Conservation (phyloP, 2,888 invertebrate species). For the Tetranychus truncatus region DNA sequence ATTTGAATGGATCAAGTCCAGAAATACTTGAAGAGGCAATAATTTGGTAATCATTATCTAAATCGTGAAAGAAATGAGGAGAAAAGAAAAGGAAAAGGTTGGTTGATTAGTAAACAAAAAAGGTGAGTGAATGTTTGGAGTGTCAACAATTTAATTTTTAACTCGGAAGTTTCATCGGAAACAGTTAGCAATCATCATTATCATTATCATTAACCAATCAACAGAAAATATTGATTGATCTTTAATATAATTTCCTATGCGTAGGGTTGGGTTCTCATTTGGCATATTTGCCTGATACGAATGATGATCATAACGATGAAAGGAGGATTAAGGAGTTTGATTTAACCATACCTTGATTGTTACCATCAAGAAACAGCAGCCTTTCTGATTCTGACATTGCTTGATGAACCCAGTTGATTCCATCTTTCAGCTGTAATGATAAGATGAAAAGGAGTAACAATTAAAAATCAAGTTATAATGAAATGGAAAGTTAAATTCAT, state of each 20-base stretch:
- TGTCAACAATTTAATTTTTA: neutral
- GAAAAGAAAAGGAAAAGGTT: neutral
- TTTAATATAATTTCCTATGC: neutral
- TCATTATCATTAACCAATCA: no score
- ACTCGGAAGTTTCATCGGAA: neutral
- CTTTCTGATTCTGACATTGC: neutral
- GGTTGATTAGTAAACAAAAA: neutral
- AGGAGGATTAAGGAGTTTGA: neutral
- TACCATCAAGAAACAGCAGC: neutral
- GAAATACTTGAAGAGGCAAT: neutral
- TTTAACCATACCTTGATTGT: neutral
- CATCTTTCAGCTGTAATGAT: neutral
- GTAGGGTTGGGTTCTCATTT: neutral
- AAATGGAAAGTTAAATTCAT: no score
- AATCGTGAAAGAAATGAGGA: neutral
- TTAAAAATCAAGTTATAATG: neutral
- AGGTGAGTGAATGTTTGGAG: neutral
- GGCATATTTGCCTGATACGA: neutral
- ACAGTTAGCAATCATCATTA: neutral
- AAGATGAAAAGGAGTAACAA: neutral
- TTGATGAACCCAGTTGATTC: conserved; percentile 1
- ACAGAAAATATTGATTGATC: neutral
- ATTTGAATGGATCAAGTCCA: neutral
- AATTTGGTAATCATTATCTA: neutral
- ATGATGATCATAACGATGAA: neutral